Evolutionary conservation across 64 coral and sea anemone genomes (phyloP).

Genomic region (Pocillopora damicornis): DNA sequence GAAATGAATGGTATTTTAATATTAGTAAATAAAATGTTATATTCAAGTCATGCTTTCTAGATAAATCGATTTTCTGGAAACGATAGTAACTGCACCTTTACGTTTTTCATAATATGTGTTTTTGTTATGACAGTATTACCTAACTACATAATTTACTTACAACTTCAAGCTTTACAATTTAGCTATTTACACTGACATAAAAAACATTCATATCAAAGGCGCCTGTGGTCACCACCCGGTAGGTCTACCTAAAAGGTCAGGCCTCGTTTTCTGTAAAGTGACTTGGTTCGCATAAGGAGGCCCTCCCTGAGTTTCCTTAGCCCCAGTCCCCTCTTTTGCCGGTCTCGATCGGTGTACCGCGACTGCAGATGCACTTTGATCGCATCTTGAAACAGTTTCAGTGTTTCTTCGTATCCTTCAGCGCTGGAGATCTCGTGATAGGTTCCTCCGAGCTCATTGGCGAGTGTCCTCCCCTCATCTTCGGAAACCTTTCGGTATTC

Average conservation of each 20-base stretch:
- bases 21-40: no score
- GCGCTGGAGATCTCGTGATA: slow-evolving; percentile 1
- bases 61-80: no score
- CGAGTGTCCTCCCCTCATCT: not conserved
- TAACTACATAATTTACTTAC: no score
- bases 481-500: slow-evolving; percentile 3
- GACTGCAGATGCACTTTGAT: not conserved
- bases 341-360: not conserved
- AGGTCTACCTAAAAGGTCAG: not conserved
- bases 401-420: not conserved
- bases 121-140: no score
- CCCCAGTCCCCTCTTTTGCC: not conserved
- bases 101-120: no score
- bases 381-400: not conserved
- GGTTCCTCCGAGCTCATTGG: not conserved
- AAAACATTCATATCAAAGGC: no score
- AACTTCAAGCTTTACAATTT: not conserved
- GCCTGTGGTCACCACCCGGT: not conserved
- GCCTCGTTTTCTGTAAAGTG: slow-evolving; percentile 12
- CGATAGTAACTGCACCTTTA: no score
- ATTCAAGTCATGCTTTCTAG: no score
- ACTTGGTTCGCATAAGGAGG: not conserved
- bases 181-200: no score
- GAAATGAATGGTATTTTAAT: no score
- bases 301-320: slow-evolving; percentile 9